These are phyloP conservation scores for Pseudomugil tenellus DNA, from an alignment of 2,797 vertebrate species.

Conservation along the genomic window DNA sequence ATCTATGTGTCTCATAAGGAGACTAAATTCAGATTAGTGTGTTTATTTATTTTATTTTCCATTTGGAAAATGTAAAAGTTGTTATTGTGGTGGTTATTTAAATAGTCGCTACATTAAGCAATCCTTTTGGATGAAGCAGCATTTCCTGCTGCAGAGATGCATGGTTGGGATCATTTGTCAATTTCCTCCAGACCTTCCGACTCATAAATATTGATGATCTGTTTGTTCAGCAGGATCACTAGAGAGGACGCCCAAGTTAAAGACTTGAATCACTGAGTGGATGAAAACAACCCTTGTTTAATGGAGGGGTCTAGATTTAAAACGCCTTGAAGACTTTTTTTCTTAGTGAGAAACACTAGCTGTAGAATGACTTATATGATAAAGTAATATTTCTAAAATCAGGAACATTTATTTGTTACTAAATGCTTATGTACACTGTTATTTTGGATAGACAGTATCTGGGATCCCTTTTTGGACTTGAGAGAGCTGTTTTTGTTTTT, in stretches of 20 bases:
- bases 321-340: slow-evolving; percentile 97
- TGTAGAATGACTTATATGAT: slow-evolving; percentile 96
- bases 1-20: neutral
- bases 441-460: slow-evolving; percentile 86
- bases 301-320: slow-evolving; percentile 93
- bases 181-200: neutral
- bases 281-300: slow-evolving; percentile 90
- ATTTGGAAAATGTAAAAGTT: neutral
- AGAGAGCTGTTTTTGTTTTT: slow-evolving; percentile 76
- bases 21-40: neutral
- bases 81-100: no score
- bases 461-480: slow-evolving; percentile 84
- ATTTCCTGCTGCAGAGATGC: neutral
- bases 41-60: no score
- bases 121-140: neutral
- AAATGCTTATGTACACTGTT: slow-evolving; percentile 92
- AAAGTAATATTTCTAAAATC: slow-evolving; percentile 95
- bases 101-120: no score
- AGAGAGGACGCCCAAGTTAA: slow-evolving; percentile 82
- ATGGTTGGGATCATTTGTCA: neutral
- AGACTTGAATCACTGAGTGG: slow-evolving; percentile 86
- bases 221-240: slow-evolving; percentile 89
- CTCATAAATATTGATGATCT: neutral
- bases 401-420: slow-evolving; percentile 95
- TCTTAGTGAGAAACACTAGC: slow-evolving; percentile 98